Percentiles rank a stretch among this genome's conserved stretches.
Conservation (phyloP, 2,113 vertebrate species). For the Australoheros scitulus region DNA sequence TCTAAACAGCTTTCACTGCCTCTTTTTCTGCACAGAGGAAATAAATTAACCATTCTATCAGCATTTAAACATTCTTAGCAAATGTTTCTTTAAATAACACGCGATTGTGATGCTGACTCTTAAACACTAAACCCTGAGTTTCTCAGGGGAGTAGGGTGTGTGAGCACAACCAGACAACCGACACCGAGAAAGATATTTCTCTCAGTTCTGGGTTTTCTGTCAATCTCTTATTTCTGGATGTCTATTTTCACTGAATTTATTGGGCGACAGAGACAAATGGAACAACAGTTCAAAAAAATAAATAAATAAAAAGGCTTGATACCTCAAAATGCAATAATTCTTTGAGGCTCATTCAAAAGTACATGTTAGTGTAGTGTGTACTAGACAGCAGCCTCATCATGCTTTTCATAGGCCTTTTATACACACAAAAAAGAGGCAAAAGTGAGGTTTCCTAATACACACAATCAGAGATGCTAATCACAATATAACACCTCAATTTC, state of each 20-base stretch:
- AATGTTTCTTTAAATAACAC: neutral
- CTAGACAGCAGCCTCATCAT: neutral
- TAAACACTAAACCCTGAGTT: neutral
- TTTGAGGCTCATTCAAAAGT: neutral
- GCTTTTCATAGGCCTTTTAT: neutral
- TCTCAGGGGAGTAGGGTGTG: neutral
- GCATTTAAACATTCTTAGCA: neutral
- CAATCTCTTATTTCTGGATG: neutral
- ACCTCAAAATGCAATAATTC: neutral
- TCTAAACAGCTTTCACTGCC: neutral
- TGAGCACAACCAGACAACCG: neutral
- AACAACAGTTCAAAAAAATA: neutral
- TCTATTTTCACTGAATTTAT: neutral
- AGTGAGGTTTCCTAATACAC: neutral
- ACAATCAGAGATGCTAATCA: neutral
- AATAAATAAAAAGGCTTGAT: neutral
- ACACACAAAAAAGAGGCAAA: neutral
- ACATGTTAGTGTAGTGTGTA: neutral
- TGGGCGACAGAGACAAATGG: neutral
- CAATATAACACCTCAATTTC: too few relatives aligned
- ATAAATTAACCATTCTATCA: neutral
- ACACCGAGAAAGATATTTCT: slow-evolving; percentile 2
- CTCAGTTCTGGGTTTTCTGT: neutral
- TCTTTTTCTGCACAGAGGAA: neutral
- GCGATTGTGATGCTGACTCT: neutral